Evolutionary conservation across 2,888 invertebrate species (phyloP).

Genomic region (Horisme vitalbata): DNA sequence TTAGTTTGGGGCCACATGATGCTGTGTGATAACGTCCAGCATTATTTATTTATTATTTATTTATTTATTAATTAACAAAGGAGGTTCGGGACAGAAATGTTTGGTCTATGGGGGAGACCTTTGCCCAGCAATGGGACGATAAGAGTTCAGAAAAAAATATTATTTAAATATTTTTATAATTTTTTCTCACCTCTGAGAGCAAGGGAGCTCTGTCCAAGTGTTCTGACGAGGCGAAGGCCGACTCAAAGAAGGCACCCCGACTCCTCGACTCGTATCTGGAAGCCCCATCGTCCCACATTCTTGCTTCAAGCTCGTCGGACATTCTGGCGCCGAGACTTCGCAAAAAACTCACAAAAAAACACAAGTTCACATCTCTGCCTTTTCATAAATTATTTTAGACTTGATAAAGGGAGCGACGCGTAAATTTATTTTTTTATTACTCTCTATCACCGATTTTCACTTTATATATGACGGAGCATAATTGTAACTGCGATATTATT

Average conservation of each 20-base stretch:
- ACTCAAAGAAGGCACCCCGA: slow-evolving; percentile 67
- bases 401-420: too few species aligned
- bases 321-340: slow-evolving; percentile 67
- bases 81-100: too few species aligned
- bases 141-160: too few species aligned
- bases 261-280: slow-evolving; percentile 65
- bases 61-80: too few species aligned
- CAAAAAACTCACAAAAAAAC: too few species aligned
- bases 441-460: slow-evolving; percentile 37
- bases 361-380: slow-evolving; percentile 35
- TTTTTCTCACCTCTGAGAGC: slow-evolving; percentile 66
- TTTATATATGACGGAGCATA: slow-evolving; percentile 37
- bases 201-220: slow-evolving; percentile 74
- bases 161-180: neutral
- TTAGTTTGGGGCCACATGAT: too few species aligned
- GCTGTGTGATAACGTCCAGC: too few species aligned
- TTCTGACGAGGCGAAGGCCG: slow-evolving; percentile 73
- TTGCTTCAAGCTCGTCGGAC: slow-evolving; percentile 78
- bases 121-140: too few species aligned
- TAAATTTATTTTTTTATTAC: slow-evolving; percentile 16
- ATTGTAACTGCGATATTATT: slow-evolving; percentile 38
- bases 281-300: slow-evolving; percentile 76
- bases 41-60: too few species aligned
- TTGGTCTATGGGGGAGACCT: too few species aligned
- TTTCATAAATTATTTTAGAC: too few species aligned